phyloP scores from a whole-genome alignment of 2,888 invertebrate genomes.

The Coenonympha arcania region DNA sequence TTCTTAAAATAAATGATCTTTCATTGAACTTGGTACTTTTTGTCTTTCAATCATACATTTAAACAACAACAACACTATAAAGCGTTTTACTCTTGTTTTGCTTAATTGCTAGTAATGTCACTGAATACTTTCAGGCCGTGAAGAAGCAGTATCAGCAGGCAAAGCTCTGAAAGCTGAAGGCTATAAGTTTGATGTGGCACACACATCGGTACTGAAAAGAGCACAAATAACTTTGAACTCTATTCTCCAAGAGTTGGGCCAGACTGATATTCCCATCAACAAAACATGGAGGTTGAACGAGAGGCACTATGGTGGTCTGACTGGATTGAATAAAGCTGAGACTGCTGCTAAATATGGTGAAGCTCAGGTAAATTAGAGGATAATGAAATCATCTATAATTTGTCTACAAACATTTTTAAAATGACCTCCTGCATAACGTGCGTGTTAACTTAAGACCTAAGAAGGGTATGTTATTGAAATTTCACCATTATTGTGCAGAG shows the following conservation, averaged over 20 bases:
- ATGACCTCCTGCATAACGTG: too few relatives aligned
- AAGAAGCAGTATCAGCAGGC: conserved; percentile 81
- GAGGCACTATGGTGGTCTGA: conserved; percentile 89
- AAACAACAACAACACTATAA: too few relatives aligned
- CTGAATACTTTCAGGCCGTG: conserved; percentile 73
- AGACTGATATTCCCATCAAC: conserved; percentile 77
- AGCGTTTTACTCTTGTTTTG: too few relatives aligned
- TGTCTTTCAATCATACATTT: too few relatives aligned
- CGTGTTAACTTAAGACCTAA: too few relatives aligned
- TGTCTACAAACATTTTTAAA: too few relatives aligned
- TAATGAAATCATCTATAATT: too few relatives aligned
- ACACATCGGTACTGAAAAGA: conserved; percentile 85
- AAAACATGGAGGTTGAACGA: conserved; percentile 90
- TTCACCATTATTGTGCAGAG: too few relatives aligned
- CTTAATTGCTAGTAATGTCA: too few relatives aligned
- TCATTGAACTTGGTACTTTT: not conserved
- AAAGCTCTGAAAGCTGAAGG: conserved; percentile 80
- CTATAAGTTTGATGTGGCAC: conserved; percentile 83
- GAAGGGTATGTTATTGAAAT: too few relatives aligned
- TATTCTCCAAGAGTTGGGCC: conserved; percentile 79
- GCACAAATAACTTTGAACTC: conserved; percentile 82
- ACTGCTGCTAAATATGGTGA: conserved; percentile 90
- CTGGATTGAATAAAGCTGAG: conserved; percentile 88
- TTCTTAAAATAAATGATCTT: conserved; percentile 1
- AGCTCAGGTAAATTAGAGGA: conserved; percentile 74